Base-by-base conservation (phyloP, 2,113 vertebrate genomes). In the Rhinopithecus roxellana region DNA sequence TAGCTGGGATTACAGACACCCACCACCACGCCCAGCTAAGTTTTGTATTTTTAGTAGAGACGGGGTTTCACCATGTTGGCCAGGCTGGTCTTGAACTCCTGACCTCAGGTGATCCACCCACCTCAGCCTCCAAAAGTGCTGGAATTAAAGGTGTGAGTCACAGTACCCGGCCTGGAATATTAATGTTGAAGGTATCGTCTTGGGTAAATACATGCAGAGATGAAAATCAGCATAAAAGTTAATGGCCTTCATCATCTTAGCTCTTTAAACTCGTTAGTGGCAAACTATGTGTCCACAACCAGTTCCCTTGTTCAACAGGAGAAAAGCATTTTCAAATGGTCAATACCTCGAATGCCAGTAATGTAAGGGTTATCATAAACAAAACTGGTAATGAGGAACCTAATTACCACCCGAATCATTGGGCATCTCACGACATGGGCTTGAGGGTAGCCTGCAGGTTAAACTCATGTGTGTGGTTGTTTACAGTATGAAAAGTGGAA, bases 321-420 rank as follows among this genome's bases (percentile, higher is more conserved):
- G 94, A 89, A 85, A 97, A 96, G 40, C 96, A 96, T 83, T 85
- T 94, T 84, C 98, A 97, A 90, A 77, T 90, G 72, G 43, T 67
- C 25, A 72, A 84, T 79, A 64, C 81, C 11, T 69, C 92, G 67
- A 25, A 69, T 95, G 97, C 93, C 78, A 97, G 22, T 90, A 96
- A 83, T 22, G 30, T 94, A 96, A 98, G 98, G 85, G 96, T 95
- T 88, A 97, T 86, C 90, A 67, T 52, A 72, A 96, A 93, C 48
- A 98, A 97, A 81, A 95, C 6, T 40, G 98, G 98, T 98, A 98
- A 95, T 86, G 30, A 69, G 52, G 61, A 70, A 70, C 22, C 67
- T 87, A 17, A 30, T 18, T 88, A 43, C 69, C 9, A 25, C 61
- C 61, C 23, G 32, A 74, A 55, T 80, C 8, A 72, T 50, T 45